phyloP scores from a whole-genome alignment of 2,888 invertebrate species.

The Phortica magna region DNA sequence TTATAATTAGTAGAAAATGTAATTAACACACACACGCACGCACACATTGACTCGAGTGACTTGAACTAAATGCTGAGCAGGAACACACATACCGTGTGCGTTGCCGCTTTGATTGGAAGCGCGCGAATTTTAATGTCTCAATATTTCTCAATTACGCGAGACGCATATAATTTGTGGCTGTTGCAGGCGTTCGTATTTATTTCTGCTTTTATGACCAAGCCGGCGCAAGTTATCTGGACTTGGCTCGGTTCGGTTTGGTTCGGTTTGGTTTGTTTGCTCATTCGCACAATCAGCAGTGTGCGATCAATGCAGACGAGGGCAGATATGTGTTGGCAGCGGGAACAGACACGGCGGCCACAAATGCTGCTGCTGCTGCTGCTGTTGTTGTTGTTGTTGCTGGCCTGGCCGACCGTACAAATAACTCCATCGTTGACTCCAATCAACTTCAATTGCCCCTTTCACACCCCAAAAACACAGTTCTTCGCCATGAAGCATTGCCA shows the following conservation, averaged over 20 bases:
- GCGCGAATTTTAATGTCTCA: slow-evolving; percentile 61
- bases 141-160: slow-evolving; percentile 68
- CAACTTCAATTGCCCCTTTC: slow-evolving; percentile 57
- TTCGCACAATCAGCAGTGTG: slow-evolving; percentile 33
- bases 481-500: slow-evolving; percentile 39
- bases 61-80: not conserved
- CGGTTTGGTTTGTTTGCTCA: slow-evolving; percentile 27
- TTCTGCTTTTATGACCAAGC: not conserved
- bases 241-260: too few relatives aligned
- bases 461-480: not conserved
- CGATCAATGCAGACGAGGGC: slow-evolving; percentile 22
- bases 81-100: slow-evolving; percentile 1
- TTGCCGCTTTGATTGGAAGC: slow-evolving; percentile 28
- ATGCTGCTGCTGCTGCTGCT: slow-evolving; percentile 13
- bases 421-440: slow-evolving; percentile 74
- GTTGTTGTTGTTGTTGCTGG: not conserved
- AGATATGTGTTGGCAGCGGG: slow-evolving; percentile 42
- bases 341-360: slow-evolving; percentile 34
- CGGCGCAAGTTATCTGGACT: not conserved
- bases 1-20: slow-evolving; percentile 4
- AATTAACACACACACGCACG: slow-evolving; percentile 13
- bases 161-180: slow-evolving; percentile 67
- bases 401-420: slow-evolving; percentile 65
- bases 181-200: not conserved
- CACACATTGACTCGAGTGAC: not conserved